Evolutionary conservation across 2,113 vertebrate genomes (phyloP).

Genomic region (Hippoglossus stenolepis): DNA sequence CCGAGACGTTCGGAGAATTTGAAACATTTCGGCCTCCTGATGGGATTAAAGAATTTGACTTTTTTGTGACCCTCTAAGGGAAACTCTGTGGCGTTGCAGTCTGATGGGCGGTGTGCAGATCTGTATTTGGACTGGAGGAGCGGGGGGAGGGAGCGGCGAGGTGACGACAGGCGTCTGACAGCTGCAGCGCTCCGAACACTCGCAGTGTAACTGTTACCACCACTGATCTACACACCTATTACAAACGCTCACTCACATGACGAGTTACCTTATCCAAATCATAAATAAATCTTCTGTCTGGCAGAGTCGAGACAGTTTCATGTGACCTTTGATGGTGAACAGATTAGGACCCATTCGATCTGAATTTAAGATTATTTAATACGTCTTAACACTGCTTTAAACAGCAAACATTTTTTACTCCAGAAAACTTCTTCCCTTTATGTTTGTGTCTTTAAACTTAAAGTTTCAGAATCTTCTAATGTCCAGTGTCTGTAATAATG

Average conservation of each 20-base stretch:
- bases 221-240: neutral
- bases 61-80: constrained; percentile 10
- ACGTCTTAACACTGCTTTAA: too few relatives aligned
- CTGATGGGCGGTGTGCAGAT: neutral
- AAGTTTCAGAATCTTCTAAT: neutral
- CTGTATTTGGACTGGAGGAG: constrained; percentile 28
- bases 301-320: too few relatives aligned
- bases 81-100: neutral
- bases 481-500: neutral
- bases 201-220: neutral
- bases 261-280: too few relatives aligned
- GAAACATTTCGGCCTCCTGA: constrained; percentile 20
- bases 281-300: too few relatives aligned
- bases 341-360: too few relatives aligned
- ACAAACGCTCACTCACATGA: neutral
- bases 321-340: too few relatives aligned
- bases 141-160: neutral
- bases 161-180: constrained; percentile 56
- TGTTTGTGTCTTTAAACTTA: too few relatives aligned
- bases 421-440: too few relatives aligned
- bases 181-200: constrained; percentile 36
- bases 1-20: neutral
- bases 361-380: too few relatives aligned
- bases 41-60: neutral
- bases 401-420: too few relatives aligned